phyloP scores from a whole-genome alignment of 1,140 invertebrate species.

The Scaptomyza hsui region DNA sequence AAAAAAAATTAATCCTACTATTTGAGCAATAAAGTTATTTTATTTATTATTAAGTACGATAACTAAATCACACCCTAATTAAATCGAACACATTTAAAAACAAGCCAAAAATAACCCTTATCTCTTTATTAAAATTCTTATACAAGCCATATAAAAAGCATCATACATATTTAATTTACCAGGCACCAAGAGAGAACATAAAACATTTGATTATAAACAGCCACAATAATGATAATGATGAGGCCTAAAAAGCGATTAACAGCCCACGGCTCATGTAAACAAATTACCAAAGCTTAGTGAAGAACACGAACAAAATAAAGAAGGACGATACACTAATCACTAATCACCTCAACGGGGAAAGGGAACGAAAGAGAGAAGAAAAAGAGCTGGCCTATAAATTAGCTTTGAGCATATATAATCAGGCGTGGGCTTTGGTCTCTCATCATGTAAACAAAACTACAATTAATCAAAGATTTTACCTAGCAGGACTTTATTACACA shows the following conservation, averaged over 20 bases:
- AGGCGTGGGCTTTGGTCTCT: slow-evolving; percentile 40
- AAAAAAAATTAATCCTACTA: no score
- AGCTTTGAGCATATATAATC: slow-evolving; percentile 55
- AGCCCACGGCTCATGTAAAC: slow-evolving; percentile 39
- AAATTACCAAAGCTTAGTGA: slow-evolving; percentile 58
- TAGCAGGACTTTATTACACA: slow-evolving; percentile 62
- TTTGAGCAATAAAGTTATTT: no score
- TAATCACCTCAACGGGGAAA: slow-evolving; percentile 55
- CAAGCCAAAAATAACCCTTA: no score
- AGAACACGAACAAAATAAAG: slow-evolving; percentile 16
- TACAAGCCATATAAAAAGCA: neutral
- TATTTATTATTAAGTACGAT: no score
- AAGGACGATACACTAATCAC: slow-evolving; percentile 32
- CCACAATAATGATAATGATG: slow-evolving; percentile 61
- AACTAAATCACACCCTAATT: no score
- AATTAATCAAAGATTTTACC: slow-evolving; percentile 81
- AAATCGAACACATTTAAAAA: no score
- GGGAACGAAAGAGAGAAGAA: no score
- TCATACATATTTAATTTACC: neutral
- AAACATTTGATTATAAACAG: slow-evolving; percentile 4
- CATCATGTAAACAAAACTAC: slow-evolving; percentile 78
- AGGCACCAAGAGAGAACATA: neutral
- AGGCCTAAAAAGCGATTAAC: slow-evolving; percentile 53
- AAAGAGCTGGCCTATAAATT: slow-evolving; percentile 5
- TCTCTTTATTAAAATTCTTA: no score